Evolutionary conservation across 2,888 invertebrate genomes (phyloP).

Genomic region (Abrostola tripartita): DNA sequence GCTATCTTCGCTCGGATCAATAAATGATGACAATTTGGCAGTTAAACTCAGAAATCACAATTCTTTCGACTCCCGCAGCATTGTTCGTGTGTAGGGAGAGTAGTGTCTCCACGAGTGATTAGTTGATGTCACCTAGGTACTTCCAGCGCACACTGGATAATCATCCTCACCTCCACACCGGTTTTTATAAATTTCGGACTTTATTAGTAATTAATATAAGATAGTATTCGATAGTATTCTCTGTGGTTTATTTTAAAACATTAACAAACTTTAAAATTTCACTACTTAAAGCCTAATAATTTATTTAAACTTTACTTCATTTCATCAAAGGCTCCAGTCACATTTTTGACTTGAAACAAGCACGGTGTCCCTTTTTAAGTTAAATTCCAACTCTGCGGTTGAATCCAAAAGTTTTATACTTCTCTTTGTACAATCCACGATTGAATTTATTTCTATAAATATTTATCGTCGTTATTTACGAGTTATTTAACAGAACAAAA

Average conservation of each 20-base stretch:
- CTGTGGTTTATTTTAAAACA: background rate
- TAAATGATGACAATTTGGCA: too few relatives aligned
- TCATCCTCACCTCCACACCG: too few relatives aligned
- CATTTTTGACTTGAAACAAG: slow-evolving; percentile 10
- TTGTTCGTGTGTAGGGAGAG: too few relatives aligned
- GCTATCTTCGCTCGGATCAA: too few relatives aligned
- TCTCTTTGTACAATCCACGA: slow-evolving; percentile 50
- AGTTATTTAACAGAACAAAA: slow-evolving; percentile 7
- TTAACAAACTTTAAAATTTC: slow-evolving; percentile 1
- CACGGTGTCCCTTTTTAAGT: slow-evolving; percentile 30
- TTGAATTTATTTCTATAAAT: slow-evolving; percentile 36
- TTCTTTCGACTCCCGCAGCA: too few relatives aligned
- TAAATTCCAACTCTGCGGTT: slow-evolving; percentile 46
- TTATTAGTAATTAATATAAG: too few relatives aligned
- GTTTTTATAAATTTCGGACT: too few relatives aligned
- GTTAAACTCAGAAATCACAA: too few relatives aligned
- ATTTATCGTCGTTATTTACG: slow-evolving; percentile 17
- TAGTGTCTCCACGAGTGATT: too few relatives aligned
- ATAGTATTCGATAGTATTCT: background rate
- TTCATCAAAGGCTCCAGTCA: slow-evolving; percentile 31
- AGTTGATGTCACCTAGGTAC: too few relatives aligned
- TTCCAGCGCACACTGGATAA: too few relatives aligned
- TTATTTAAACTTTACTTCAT: slow-evolving; percentile 24
- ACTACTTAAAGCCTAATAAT: background rate
- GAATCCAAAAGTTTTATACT: slow-evolving; percentile 36